Base-by-base conservation (phyloP, 2,797 vertebrate species). In the Megalops cyprinoides region DNA sequence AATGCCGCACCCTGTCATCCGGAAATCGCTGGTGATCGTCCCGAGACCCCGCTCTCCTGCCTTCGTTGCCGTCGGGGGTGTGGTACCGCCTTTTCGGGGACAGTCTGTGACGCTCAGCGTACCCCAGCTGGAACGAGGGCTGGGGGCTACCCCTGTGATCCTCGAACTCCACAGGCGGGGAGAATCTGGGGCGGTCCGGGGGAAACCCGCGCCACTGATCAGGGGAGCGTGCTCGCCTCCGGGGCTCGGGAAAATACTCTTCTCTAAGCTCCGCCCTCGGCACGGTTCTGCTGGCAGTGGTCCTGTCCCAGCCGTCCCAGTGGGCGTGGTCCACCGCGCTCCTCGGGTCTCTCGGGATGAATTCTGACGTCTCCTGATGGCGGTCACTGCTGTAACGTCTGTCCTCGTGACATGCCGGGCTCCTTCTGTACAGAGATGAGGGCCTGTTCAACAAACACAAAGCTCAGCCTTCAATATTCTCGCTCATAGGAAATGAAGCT, bases 391-490 rank as follows among this genome's bases (percentile, higher is more conserved):
- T 42, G 74, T 56, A 79, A 31, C 39, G 48, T 46, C 69, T 67
- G 46, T 56, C 58, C 14, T 80, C 82, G 53, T 82, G 79, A 69
- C 80, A 79, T 25, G 44, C 62, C 20, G 83, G 82, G 31, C 73
- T 86, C 77, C 80, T 84, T 84, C 91, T 94, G 83, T 62, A 84
- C 82, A 44, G 79, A 48, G 53, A 55, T 58, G 53, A 46, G 37
- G 53, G 75, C 71, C 79, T 80, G 71, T 75, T 49, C 55, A 80
- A 73, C 6, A 73, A 42, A 74, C 53, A 74, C 49, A 55, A 74
- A 53, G 53, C 44, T 42, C 71, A 25, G 39, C 34, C 69, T 74
- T 60, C 25, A 60, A 60, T 60, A 60, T 60, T 28, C 23, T 18
- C 14, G 55, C 23, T 23, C 23, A 28, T 23, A 25, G 9, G 58